Base-by-base conservation (phyloP, 2,113 vertebrate species). In the Stegastes partitus region DNA sequence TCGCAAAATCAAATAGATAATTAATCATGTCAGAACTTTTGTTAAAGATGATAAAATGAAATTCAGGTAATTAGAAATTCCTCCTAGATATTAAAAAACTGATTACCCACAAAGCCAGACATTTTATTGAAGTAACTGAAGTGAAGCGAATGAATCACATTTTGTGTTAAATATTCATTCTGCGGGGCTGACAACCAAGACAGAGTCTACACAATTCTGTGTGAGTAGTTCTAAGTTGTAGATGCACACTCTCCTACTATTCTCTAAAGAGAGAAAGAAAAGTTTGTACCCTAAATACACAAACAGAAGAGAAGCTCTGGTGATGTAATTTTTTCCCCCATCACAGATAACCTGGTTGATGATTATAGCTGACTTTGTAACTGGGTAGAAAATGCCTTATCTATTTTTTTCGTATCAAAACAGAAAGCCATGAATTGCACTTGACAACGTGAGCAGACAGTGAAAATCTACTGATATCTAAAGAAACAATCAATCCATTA, bases 11-110 rank as follows among this genome's bases (percentile, higher is more conserved):
- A 82, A 78, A 84, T 55, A 53, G 58, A 73, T 74, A 69, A 83
- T 90, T 83, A 74, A 81, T 89, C 55, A 79, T 62, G 49, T 79
- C 72, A 65, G 39, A 75, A 79, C 49, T 83, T 69, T 74, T 68
- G 69, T 55, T 80, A 53, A 77, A 74, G 62, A 85, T 70, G 77
- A 83, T 73, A 70, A 62, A 88, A 89, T 85, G 74, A 83, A 73
- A 73, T 87, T 82, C 77, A 49, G 64, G 58, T 59, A 77, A 89
- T 82, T 84, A 81, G 28, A 81, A 73, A 85, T 80, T 74, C 65
- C 79, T 87, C 67, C 61, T 39, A 78, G 84, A 71, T 59, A 82
- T 82, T 76, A 63, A 45, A 79, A 67, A 82, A 82, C 67, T 51
- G 61, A 88, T 88, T 71, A 59, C 50, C 56, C 57, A 64, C 68